phyloP scores from a whole-genome alignment of 2,113 vertebrate species.

The Daphoenositta chrysoptera region DNA sequence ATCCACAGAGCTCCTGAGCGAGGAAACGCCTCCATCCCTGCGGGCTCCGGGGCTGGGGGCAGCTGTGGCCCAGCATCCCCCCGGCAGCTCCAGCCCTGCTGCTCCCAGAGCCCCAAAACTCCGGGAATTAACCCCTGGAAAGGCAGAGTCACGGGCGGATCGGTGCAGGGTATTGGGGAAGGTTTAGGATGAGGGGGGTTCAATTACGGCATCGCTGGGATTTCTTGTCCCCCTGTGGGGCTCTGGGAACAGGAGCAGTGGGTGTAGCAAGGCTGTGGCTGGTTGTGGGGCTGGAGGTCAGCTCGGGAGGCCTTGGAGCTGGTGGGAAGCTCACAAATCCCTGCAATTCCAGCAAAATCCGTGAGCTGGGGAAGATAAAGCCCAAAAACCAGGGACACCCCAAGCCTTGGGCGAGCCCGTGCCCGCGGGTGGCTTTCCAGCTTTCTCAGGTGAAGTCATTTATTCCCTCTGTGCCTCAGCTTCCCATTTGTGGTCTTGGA shows the following conservation, averaged over 20 bases:
- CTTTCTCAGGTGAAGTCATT: background rate
- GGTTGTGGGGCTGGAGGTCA: background rate
- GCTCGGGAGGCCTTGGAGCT: background rate
- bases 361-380: background rate
- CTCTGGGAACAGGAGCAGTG: background rate
- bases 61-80: background rate
- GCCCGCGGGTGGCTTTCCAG: background rate
- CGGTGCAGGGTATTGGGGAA: background rate
- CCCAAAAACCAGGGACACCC: background rate
- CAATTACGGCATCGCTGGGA: fast-evolving
- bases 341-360: background rate
- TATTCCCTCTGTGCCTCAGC: background rate
- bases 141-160: background rate
- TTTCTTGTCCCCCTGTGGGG: fast-evolving
- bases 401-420: fast-evolving
- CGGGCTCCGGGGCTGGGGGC: background rate
- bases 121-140: background rate
- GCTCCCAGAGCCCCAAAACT: background rate
- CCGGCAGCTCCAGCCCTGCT: background rate
- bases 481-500: background rate
- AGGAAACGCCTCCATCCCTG: background rate
- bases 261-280: background rate
- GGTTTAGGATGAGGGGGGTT: background rate
- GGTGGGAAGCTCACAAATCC: background rate
- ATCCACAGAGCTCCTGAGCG: background rate